Conservation (phyloP, 64 coral and sea anemone species). For the Stylophora pistillata region DNA sequence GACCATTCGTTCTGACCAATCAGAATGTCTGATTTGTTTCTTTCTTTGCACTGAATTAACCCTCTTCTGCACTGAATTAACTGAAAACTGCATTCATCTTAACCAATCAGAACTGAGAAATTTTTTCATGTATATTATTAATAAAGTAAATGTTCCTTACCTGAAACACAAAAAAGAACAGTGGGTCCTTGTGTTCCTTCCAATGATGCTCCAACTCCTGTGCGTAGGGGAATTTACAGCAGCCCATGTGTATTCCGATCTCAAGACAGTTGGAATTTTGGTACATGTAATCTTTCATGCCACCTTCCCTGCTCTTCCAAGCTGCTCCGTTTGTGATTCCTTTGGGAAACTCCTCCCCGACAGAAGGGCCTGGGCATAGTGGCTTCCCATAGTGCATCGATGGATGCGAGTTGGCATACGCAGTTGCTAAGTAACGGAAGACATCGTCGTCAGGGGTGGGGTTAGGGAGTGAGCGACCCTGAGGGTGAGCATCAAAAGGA, state of each 20-base stretch:
- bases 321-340: constrained; percentile 90
- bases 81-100: too few species aligned
- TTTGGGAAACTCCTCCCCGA: constrained; percentile 75
- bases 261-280: constrained; percentile 80
- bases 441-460: constrained; percentile 86
- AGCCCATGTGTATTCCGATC: constrained; percentile 78
- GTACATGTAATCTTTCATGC: constrained; percentile 91
- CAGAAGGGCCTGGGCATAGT: constrained; percentile 80
- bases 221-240: constrained; percentile 88
- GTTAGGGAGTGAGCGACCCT: constrained; percentile 37
- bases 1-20: too few species aligned
- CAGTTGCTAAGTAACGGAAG: constrained; percentile 83
- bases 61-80: too few species aligned
- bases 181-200: constrained; percentile 80
- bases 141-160: constrained; percentile 63
- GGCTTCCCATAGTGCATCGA: constrained; percentile 98
- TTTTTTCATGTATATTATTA: too few species aligned
- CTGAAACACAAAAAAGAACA: constrained; percentile 85
- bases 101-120: too few species aligned
- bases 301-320: constrained; percentile 46
- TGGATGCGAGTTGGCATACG: constrained; percentile 88
- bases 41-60: too few species aligned
- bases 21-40: too few species aligned
- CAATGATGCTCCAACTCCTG: constrained; percentile 81
- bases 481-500: constrained; percentile 70